Percentiles rank a stretch among this genome's conserved stretches.
phyloP scores from a whole-genome alignment of 2,797 vertebrate genomes.

The Squalus acanthias region DNA sequence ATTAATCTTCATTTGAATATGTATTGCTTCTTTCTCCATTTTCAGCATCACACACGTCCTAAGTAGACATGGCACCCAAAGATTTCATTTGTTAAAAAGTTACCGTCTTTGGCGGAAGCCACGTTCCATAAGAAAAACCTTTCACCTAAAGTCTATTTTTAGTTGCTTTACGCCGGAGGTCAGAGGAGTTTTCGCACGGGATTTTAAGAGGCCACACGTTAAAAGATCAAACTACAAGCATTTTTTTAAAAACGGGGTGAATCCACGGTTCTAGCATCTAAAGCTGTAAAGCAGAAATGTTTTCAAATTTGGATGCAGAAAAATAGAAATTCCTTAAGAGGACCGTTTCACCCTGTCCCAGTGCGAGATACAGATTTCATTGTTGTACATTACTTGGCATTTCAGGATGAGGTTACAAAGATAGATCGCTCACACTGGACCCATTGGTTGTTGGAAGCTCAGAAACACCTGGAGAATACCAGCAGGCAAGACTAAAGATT shows the following conservation, averaged over 20 bases:
- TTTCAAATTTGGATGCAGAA: not conserved
- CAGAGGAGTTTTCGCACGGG: not conserved
- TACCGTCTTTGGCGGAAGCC: not conserved
- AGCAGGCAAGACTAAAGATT: not conserved
- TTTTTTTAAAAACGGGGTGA: not conserved
- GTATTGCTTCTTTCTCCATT: not conserved
- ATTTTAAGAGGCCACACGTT: not conserved
- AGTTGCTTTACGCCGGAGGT: not conserved
- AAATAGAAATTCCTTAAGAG: not conserved
- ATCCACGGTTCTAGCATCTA: not conserved
- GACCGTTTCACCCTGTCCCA: not conserved
- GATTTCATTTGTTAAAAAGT: not conserved
- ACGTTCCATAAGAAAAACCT: not conserved
- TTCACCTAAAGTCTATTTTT: not conserved
- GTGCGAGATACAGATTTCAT: not conserved
- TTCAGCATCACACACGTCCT: not conserved
- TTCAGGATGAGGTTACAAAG: not conserved
- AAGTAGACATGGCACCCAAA: not conserved
- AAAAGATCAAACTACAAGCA: not conserved
- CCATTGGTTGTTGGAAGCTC: not conserved
- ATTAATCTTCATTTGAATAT: conserved; percentile 6
- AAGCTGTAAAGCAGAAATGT: not conserved
- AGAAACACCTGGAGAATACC: not conserved
- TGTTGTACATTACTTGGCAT: not conserved
- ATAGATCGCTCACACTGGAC: not conserved